These are phyloP conservation scores for Epinotia brunnichana DNA, from an alignment of 2,888 invertebrate genomes.

Conservation along the genomic window DNA sequence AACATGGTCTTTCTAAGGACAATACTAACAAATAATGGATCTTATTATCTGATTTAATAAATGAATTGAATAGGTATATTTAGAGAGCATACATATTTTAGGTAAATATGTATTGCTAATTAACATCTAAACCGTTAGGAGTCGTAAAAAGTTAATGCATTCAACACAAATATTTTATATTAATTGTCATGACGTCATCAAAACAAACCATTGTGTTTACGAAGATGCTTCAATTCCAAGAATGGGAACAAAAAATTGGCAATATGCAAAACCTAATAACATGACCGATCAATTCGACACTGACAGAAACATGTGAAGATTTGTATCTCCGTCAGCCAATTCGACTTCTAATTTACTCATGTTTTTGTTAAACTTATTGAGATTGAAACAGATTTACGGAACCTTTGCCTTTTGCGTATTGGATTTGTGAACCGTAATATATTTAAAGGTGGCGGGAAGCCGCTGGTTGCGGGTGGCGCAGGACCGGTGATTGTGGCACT, in stretches of 20 bases:
- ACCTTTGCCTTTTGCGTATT: slow-evolving; percentile 18
- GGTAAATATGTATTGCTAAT: too few relatives aligned
- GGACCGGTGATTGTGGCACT: too few relatives aligned
- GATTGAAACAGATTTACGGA: slow-evolving; percentile 7
- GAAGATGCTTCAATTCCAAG: slow-evolving; percentile 4
- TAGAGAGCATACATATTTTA: too few relatives aligned
- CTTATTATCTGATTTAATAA: too few relatives aligned
- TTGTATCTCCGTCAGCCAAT: neutral
- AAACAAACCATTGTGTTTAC: neutral
- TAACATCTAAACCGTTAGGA: too few relatives aligned
- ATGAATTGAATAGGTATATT: too few relatives aligned
- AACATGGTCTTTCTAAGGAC: too few relatives aligned
- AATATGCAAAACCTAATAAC: slow-evolving; percentile 15
- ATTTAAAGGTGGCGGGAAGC: too few relatives aligned
- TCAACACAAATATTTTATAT: neutral
- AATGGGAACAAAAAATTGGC: slow-evolving; percentile 17
- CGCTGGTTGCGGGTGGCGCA: too few relatives aligned
- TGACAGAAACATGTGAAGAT: neutral
- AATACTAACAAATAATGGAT: too few relatives aligned
- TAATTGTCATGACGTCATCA: neutral
- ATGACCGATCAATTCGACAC: slow-evolving; percentile 24
- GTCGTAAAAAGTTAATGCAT: too few relatives aligned
- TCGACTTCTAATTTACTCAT: slow-evolving; percentile 9
- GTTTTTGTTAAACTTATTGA: slow-evolving; percentile 11
- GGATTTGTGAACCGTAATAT: slow-evolving; percentile 19